A percentile compares a stretch with the other conserved stretches of the same genome.
Conservation (phyloP, 2,113 vertebrate species). For the Pteruthius melanotis region DNA sequence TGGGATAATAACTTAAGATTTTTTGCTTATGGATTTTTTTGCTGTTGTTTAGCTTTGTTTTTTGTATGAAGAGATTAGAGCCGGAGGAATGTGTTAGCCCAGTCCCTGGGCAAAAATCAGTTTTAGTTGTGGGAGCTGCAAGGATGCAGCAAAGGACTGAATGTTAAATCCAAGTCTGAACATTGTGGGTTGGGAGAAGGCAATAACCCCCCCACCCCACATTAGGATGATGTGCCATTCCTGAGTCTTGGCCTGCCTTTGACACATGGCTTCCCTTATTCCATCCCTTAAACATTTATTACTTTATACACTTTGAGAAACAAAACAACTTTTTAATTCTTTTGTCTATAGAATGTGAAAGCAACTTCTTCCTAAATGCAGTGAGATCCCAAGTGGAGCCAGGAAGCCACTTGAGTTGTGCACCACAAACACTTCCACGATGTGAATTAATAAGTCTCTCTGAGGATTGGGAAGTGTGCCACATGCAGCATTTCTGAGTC, state of each 20-base stretch:
- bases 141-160: background rate
- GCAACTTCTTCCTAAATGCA: background rate
- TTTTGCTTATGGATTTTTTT: background rate
- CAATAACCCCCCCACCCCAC: background rate
- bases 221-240: background rate
- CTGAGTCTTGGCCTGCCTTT: background rate
- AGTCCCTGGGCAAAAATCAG: background rate
- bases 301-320: background rate
- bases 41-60: background rate
- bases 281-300: background rate
- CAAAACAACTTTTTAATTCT: background rate
- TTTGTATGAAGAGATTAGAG: background rate
- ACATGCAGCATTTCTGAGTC: slow-evolving; percentile 37
- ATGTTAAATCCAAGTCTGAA: background rate
- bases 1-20: background rate
- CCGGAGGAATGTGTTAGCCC: background rate
- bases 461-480: slow-evolving; percentile 49
- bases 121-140: background rate
- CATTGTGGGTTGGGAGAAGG: background rate
- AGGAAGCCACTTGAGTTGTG: slow-evolving; percentile 31
- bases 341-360: background rate
- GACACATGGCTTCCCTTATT: background rate
- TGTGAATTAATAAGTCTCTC: slow-evolving; percentile 32
- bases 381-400: background rate
- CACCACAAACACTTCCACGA: background rate